Evolutionary conservation across 1,140 invertebrate genomes (phyloP).

Genomic region (Cydia fagiglandana): DNA sequence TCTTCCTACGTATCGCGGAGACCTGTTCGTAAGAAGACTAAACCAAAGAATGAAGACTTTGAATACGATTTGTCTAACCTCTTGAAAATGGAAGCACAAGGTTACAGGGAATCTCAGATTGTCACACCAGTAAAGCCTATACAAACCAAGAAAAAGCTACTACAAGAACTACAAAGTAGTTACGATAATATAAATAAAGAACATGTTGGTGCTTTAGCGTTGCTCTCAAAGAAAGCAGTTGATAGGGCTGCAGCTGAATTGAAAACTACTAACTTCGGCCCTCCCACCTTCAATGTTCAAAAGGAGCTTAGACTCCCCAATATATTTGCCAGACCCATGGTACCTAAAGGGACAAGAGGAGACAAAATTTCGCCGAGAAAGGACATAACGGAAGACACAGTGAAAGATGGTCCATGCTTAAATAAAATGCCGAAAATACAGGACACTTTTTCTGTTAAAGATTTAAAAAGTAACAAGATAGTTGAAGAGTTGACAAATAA

Average conservation of each 20-base stretch:
- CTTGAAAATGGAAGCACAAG: slow-evolving; percentile 76
- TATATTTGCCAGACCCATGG: slow-evolving; percentile 61
- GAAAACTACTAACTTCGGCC: slow-evolving; percentile 54
- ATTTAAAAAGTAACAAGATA: slow-evolving; percentile 33
- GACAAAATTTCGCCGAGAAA: slow-evolving; percentile 69
- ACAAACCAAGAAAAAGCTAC: slow-evolving; percentile 59
- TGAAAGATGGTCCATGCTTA: slow-evolving; percentile 42
- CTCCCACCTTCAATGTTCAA: slow-evolving; percentile 44
- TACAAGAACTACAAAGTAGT: slow-evolving; percentile 50
- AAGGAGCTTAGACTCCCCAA: slow-evolving; percentile 51
- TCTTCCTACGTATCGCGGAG: slow-evolving; percentile 63
- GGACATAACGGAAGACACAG: slow-evolving; percentile 46
- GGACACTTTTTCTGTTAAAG: slow-evolving; percentile 39
- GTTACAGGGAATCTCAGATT: slow-evolving; percentile 63
- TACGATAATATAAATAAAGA: slow-evolving; percentile 62
- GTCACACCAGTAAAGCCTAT: slow-evolving; percentile 46
- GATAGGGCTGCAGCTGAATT: slow-evolving; percentile 60
- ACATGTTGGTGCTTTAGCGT: slow-evolving; percentile 59
- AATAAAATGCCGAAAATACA: slow-evolving; percentile 37
- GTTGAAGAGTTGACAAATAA: slow-evolving; percentile 26
- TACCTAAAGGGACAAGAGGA: slow-evolving; percentile 54
- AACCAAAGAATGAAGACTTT: slow-evolving; percentile 83
- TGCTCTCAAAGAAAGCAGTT: slow-evolving; percentile 60
- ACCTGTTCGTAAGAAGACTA: slow-evolving; percentile 82
- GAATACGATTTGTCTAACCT: slow-evolving; percentile 83